phyloP scores from a whole-genome alignment of 2,113 vertebrate species.

The Antigone vipio region DNA sequence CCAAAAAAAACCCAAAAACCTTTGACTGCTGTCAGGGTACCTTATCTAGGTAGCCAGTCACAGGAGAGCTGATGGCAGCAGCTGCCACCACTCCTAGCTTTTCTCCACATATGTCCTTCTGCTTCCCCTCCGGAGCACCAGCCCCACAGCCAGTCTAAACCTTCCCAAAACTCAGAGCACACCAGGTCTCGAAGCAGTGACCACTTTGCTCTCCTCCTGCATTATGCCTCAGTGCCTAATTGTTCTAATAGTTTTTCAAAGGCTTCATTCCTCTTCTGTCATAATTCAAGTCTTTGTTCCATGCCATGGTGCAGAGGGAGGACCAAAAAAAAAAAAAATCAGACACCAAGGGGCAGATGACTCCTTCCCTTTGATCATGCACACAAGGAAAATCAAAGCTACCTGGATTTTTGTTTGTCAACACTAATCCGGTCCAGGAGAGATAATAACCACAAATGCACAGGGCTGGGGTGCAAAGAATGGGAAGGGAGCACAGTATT shows the following conservation, averaged over 20 bases:
- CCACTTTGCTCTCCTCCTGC: neutral
- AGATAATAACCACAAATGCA: slow-evolving; percentile 31
- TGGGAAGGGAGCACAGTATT: neutral
- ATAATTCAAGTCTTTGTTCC: neutral
- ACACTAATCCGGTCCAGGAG: neutral
- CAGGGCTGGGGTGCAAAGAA: neutral
- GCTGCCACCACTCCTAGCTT: neutral
- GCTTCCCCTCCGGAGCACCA: neutral
- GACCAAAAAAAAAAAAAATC: too few species aligned
- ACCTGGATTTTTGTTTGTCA: neutral
- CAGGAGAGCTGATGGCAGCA: neutral
- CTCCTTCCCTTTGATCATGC: neutral
- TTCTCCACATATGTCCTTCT: neutral
- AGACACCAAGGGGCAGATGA: neutral
- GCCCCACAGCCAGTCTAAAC: neutral
- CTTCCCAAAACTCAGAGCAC: neutral
- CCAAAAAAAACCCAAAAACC: neutral
- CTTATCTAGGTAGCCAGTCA: neutral
- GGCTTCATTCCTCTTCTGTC: neutral
- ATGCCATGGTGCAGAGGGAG: fast-evolving
- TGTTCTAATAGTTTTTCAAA: neutral
- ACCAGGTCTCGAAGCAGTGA: fast-evolving
- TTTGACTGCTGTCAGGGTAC: neutral
- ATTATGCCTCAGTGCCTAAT: neutral
- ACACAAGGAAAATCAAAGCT: neutral